Percentiles rank a stretch among this genome's conserved stretches.
Conservation (phyloP, 2,888 invertebrate genomes). For the Zonitis immaculata region DNA sequence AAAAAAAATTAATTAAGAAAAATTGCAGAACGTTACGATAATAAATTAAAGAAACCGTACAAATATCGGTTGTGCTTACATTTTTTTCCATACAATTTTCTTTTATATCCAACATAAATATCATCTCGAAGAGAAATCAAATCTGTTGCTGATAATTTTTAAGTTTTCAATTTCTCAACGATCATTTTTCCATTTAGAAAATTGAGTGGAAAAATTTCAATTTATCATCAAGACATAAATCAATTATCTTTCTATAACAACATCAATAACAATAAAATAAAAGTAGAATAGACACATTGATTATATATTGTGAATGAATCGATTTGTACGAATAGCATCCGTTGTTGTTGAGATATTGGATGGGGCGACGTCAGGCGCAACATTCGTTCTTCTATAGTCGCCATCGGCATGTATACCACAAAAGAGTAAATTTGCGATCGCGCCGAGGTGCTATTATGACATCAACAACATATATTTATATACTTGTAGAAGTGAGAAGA, state of each 20-base stretch:
- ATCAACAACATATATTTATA: neutral
- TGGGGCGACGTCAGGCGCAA: constrained; percentile 18
- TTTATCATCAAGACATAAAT: no score
- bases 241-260: constrained; percentile 15
- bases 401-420: constrained; percentile 18
- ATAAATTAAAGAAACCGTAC: neutral
- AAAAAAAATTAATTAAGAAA: no score
- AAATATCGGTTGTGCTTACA: neutral
- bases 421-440: constrained; percentile 17
- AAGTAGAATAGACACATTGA: constrained; percentile 12
- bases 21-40: neutral
- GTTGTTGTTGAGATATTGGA: constrained; percentile 8
- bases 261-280: constrained; percentile 6
- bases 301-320: constrained; percentile 16
- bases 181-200: neutral
- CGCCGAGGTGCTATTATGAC: constrained; percentile 10
- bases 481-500: neutral
- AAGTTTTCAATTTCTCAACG: neutral
- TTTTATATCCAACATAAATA: no score
- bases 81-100: neutral
- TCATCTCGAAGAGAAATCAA: neutral
- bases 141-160: neutral
- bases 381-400: constrained; percentile 11
- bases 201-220: neutral
- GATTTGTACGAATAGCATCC: neutral